Base-by-base conservation (phyloP, 2,888 invertebrate genomes). In the Limnephilus marmoratus region DNA sequence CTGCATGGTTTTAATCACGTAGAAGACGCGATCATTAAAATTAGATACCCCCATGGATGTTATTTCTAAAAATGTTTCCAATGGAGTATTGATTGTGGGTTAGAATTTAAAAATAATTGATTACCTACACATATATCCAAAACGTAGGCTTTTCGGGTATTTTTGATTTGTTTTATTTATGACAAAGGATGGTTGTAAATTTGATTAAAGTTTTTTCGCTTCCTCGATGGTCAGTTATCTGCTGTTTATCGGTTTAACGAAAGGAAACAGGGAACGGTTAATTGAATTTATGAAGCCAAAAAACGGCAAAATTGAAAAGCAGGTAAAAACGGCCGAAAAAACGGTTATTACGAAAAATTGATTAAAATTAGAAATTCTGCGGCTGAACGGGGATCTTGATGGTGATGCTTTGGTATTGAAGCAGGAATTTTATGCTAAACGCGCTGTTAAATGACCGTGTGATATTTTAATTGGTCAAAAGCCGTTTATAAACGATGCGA, bases 271-370 rank as follows among this genome's bases (percentile, higher is more conserved):
- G 37, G 88, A 88, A 88, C 37, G 37, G 88, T 88, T 88, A 88
- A 88, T 88, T 88, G 88, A 88, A 88, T 88, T 88, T 88, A 88
- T 31, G 88, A 88, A 88, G 53, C 49, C 85, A 88, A 88, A 88
- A 88, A 88, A 53, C 53, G 68, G 9, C 68, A 18, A 88, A 88
- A 88, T 31, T 88, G 68, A 88, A 68, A 88, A 80, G 13, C 88
- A 68, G 88, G 88, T 88, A 88, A 68, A 87, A 88, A 88, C 49
- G 9, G 24, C 15, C 29, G 13, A n/a, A 29, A 53, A 88, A 68
- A 68, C 53, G 88, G 11, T 80, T 88, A 88, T 88, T 88, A 88
- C 53, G 88, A 88, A 88, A 88, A 68, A 53, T 53, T 68, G 13
- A 85, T 85, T 85, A 85, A 85, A 49, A 45, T 2, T 86, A 45